Base-by-base conservation (phyloP, 1,140 invertebrate species). In the Drosophila setifemur region DNA sequence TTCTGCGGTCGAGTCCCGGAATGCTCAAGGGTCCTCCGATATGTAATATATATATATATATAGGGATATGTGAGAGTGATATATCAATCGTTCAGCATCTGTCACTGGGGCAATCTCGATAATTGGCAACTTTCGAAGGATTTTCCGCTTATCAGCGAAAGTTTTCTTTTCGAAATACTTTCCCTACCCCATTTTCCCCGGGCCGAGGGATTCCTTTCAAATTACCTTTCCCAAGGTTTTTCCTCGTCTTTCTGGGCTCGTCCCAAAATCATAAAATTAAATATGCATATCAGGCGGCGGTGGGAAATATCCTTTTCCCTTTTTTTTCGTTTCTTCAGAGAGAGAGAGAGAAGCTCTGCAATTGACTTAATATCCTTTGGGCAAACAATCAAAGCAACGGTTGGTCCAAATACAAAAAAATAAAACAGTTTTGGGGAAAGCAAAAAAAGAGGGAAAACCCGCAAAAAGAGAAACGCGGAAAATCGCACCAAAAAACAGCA, bases 361-460 rank as follows among this genome's bases (percentile, higher is more conserved):
- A 76, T 86, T 85, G 81, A 86, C 75, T 85, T 78, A 78, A 85
- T 78, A 83, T 83, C 58, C 74, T 58, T 78, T 64, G 82, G 81
- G 81, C 75, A 79, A 79, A 86, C 81, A 85, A 85, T 83, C 70
- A 79, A 66, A 55, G 57, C 75, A 39, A 44, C 26, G 14, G 39
- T 14, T 39, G 60, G 21, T 23, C 14, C 6, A 23, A 4, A 35
- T 12, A 47, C 4, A 35, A 23, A 28, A 23, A 57, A 44, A 11
- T n/a, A n/a, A n/a, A n/a, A n/a, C n/a, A n/a, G n/a, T n/a, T n/a
- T n/a, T n/a, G 18, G 4, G 19, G 14, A 57, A 64, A 16, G 57
- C 12, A 26, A 5, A 4, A 11, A 44, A 31, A 19, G n/a, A n/a
- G n/a, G 45, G 11, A 14, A 49, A 26, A 28, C 14, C 19, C 12